Percentiles rank a stretch among this genome's conserved stretches.
Conservation (phyloP, 2,797 vertebrate genomes). For the Falco columbarius region DNA sequence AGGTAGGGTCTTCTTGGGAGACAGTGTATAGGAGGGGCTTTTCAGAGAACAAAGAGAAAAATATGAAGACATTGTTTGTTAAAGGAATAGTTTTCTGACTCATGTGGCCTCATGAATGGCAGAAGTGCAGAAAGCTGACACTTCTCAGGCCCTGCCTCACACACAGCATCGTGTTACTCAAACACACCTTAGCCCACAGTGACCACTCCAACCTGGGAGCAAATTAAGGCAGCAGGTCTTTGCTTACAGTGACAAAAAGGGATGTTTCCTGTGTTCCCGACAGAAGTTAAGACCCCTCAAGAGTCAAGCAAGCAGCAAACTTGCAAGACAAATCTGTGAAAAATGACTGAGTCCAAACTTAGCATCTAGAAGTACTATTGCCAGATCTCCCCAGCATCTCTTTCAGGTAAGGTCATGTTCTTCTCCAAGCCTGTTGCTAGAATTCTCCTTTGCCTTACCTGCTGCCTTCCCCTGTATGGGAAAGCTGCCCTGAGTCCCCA, state of each 20-base stretch:
- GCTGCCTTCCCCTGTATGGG: neutral
- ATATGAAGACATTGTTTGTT: neutral
- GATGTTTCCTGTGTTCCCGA: neutral
- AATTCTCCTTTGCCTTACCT: neutral
- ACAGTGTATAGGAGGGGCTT: neutral
- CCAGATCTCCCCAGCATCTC: neutral
- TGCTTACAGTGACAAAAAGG: neutral
- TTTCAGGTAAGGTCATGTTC: neutral
- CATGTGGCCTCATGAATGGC: neutral
- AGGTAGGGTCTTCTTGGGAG: neutral
- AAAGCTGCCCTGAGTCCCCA: neutral
- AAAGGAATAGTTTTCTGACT: neutral
- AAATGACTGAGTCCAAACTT: neutral
- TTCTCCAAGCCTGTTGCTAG: neutral
- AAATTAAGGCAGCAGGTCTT: neutral
- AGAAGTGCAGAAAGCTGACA: neutral
- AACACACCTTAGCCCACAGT: neutral
- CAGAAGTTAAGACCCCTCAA: neutral
- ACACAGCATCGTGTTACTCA: fast-evolving
- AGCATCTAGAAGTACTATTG: neutral
- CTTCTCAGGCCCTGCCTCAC: neutral
- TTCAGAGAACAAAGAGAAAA: conserved; percentile 1
- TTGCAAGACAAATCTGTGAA: neutral
- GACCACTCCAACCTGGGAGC: neutral
- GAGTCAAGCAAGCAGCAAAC: neutral